Conservation (phyloP, 2,797 vertebrate genomes). For the Sphenodon punctatus region DNA sequence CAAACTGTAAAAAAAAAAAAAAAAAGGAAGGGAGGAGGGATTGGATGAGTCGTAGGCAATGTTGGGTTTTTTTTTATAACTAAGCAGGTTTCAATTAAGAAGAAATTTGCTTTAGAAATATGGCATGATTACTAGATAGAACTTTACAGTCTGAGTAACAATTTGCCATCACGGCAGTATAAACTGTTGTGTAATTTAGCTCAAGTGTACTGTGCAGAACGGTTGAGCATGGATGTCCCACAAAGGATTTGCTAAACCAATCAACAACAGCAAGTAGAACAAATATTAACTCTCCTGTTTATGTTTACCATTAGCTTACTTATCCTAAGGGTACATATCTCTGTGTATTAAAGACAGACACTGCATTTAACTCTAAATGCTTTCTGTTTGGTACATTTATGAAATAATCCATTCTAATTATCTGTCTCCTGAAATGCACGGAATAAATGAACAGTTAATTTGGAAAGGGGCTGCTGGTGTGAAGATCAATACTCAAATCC, state of each 20-base stretch:
- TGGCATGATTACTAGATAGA: slow-evolving; percentile 46
- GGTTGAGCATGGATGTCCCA: slow-evolving; percentile 45
- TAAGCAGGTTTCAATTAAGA: slow-evolving; percentile 66
- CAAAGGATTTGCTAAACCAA: slow-evolving; percentile 68
- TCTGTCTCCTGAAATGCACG: slow-evolving; percentile 43
- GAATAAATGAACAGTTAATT: slow-evolving; percentile 11
- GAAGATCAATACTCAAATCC: slow-evolving; percentile 2
- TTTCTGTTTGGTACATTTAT: slow-evolving; percentile 40
- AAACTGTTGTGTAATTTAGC: slow-evolving; percentile 65
- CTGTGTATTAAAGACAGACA: slow-evolving; percentile 39
- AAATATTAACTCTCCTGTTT: slow-evolving; percentile 69
- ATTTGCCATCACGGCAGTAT: slow-evolving; percentile 42
- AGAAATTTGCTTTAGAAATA: slow-evolving; percentile 66
- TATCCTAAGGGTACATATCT: slow-evolving; percentile 69
- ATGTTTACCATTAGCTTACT: slow-evolving; percentile 67
- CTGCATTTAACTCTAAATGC: slow-evolving; percentile 43
- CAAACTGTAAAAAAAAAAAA: neutral
- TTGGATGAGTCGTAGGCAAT: slow-evolving; percentile 24
- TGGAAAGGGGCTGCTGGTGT: slow-evolving; percentile 25
- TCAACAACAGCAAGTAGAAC: slow-evolving; percentile 55
- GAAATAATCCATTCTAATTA: slow-evolving; percentile 54
- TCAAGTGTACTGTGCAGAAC: slow-evolving; percentile 41
- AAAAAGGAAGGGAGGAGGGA: slow-evolving; percentile 3
- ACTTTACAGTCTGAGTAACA: slow-evolving; percentile 45
- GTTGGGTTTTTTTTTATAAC: slow-evolving; percentile 55